Conservation (phyloP, 2,888 invertebrate species). For the Meteorus colon region DNA sequence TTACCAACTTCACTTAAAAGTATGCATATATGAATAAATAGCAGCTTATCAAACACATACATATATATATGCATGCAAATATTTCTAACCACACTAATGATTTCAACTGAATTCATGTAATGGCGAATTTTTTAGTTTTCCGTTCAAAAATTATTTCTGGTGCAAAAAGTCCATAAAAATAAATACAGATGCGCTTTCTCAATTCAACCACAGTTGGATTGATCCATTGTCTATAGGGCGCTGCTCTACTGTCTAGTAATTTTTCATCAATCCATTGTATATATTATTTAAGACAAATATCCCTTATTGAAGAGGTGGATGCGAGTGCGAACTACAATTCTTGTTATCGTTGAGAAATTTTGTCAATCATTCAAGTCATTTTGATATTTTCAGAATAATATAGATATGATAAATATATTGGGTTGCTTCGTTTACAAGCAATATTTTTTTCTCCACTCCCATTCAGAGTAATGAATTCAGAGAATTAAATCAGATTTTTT, state of each 20-base stretch:
- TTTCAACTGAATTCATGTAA: neutral
- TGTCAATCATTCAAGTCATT: neutral
- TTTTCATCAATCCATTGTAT: neutral
- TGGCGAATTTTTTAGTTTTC: neutral
- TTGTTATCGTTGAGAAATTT: neutral
- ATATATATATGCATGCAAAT: neutral
- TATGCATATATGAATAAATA: neutral
- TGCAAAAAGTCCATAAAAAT: slow-evolving; percentile 26
- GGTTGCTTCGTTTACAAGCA: too few relatives aligned
- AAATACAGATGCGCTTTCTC: slow-evolving; percentile 10
- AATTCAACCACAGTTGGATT: slow-evolving; percentile 69
- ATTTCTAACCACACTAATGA: neutral
- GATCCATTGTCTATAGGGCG: slow-evolving; percentile 71
- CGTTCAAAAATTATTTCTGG: neutral
- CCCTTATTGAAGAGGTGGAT: neutral
- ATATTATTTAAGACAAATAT: neutral
- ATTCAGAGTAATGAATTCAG: too few relatives aligned
- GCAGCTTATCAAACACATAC: neutral
- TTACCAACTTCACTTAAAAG: too few relatives aligned
- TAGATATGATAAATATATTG: neutral
- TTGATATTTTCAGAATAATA: neutral
- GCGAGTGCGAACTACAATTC: neutral
- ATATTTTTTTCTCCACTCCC: too few relatives aligned
- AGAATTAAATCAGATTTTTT: too few relatives aligned
- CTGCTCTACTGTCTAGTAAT: slow-evolving; percentile 52